Conservation (phyloP, 2,888 invertebrate genomes). For the Eurois occulta region DNA sequence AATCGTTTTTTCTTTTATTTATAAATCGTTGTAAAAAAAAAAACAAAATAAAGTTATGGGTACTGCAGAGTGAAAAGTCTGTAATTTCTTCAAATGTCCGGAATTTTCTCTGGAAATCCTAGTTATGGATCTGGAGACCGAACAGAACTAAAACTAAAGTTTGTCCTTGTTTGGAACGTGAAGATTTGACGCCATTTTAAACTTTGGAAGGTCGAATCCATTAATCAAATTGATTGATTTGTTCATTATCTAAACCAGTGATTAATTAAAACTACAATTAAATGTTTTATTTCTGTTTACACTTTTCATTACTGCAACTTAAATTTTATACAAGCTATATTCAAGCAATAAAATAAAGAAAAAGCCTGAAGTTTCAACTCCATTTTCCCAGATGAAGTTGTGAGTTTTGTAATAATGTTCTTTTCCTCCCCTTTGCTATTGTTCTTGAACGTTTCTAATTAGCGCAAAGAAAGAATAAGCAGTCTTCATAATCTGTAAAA, state of each 20-base stretch:
- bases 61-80: background rate
- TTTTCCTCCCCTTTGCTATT: slow-evolving; percentile 35
- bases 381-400: slow-evolving; percentile 6
- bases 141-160: slow-evolving; percentile 20
- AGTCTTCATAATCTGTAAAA: slow-evolving; percentile 82
- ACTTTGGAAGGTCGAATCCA: slow-evolving; percentile 1
- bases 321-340: background rate
- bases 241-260: background rate
- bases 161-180: slow-evolving; percentile 15
- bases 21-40: background rate
- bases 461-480: slow-evolving; percentile 84
- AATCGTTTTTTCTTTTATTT: background rate
- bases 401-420: slow-evolving; percentile 28
- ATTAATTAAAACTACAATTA: background rate
- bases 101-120: background rate
- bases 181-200: slow-evolving; percentile 35
- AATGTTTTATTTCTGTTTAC: background rate
- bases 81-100: background rate
- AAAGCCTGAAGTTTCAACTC: background rate
- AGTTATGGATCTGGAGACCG: background rate
- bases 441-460: slow-evolving; percentile 75
- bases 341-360: background rate
- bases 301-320: background rate
- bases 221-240: slow-evolving; percentile 4
- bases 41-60: background rate